These are phyloP conservation scores for Tetragonisca angustula DNA, from an alignment of 2,888 invertebrate species.

Conservation along the genomic window DNA sequence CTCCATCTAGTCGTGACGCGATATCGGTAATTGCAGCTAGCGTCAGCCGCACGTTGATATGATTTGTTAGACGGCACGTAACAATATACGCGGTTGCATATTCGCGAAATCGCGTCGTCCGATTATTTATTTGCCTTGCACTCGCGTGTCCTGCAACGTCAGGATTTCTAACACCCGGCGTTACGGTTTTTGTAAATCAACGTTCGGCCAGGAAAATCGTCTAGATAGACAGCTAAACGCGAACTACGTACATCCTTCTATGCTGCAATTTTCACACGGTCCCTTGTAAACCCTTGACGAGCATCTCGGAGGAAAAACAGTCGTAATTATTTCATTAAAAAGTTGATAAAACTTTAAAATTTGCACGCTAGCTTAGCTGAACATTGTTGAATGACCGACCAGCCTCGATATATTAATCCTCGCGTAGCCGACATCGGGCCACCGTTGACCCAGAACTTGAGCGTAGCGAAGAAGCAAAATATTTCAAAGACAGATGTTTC, in stretches of 20 bases:
- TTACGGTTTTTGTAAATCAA: not conserved
- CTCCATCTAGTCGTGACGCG: slow-evolving; percentile 61
- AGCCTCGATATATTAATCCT: too few relatives aligned
- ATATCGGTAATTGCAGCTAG: slow-evolving; percentile 65
- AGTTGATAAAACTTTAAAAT: not conserved
- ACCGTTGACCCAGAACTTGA: too few relatives aligned
- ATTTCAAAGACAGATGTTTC: too few relatives aligned
- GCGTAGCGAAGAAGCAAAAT: too few relatives aligned
- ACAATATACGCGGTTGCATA: slow-evolving; percentile 55
- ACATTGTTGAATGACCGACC: too few relatives aligned
- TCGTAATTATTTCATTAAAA: not conserved
- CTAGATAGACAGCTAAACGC: not conserved
- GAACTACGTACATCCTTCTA: too few relatives aligned
- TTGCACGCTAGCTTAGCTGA: too few relatives aligned
- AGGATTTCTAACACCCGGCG: slow-evolving; percentile 20
- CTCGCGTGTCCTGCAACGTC: not conserved
- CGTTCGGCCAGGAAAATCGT: not conserved
- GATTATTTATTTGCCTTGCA: slow-evolving; percentile 46
- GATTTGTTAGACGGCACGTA: slow-evolving; percentile 63
- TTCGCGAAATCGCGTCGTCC: slow-evolving; percentile 49
- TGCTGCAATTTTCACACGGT: not conserved
- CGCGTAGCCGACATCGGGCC: too few relatives aligned
- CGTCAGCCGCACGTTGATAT: slow-evolving; percentile 58
- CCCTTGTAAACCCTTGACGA: not conserved
- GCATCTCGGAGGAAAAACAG: not conserved